Base-by-base conservation (phyloP, 2,113 vertebrate genomes). In the Leucopsar rothschildi region DNA sequence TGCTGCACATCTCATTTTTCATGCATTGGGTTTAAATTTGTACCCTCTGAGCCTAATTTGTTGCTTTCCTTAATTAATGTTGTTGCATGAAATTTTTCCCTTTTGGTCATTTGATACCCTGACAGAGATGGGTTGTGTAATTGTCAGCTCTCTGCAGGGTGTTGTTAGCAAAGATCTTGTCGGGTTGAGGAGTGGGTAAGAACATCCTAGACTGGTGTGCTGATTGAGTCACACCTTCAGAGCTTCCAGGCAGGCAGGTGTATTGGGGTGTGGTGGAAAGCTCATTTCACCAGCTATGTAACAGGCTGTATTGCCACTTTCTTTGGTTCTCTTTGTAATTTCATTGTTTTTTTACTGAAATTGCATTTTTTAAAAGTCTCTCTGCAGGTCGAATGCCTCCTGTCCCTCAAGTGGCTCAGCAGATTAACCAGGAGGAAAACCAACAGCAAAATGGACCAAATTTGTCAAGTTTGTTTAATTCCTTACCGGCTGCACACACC, bases 391-490 rank as follows among this genome's bases (percentile, higher is more conserved):
- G 98, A 93, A 98, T 99, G 98, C 98, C 97, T 83, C 97, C 98
- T 35, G 97, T 97, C 73, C 98, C 97, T 50, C 98, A 98, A 92
- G 93, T 97, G 3, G 91, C 98, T 52, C 98, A 99, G 87, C 98
- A 98, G 44, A 80, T 98, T 52, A 98, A 98, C 55, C 98, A 98
- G 96, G 98, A 98, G 94, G 98, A 98, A 96, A 99, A 92, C 70
- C 98, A 98, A 90, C 98, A 98, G 75, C 98, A 98, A 65, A 99
- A 98, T 2, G 99, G 99, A 85, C 98, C 99, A 97, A 98, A 98
- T 22, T 98, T 98, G 3, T 98, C 98, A 90, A 98, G 98, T 82
- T 87, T 99, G 53, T 98, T 97, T 90, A 98, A 98, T 3, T 99
- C 98, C 7, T 98, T 98, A 3, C 98, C 97, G 3, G 92, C 91